Evolutionary conservation across 2,888 invertebrate species (phyloP), one percentile per base, ranked within the genome.

Genomic region (Maniola hyperantus): DNA sequence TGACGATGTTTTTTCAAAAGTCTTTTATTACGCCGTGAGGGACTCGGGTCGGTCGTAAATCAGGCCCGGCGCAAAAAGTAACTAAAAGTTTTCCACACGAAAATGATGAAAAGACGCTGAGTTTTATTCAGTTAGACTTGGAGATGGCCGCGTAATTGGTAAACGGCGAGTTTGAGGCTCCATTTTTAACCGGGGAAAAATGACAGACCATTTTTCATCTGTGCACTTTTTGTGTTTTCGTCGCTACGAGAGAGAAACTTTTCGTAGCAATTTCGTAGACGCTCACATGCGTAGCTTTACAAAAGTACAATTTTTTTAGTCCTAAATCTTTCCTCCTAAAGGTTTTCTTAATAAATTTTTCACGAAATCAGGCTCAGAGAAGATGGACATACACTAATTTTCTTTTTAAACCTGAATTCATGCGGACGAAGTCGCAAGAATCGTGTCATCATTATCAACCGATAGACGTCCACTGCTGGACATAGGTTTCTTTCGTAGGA

Each of bases 51-150:
- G 79, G 77, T 82, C 87, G 86, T 91, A 91, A 91, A 91, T 91
- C 90, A 89, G 84, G 82, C 84, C 83, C 84, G 77, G 77, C 79
- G 81, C 88, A 88, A 88, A 89, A 89, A 90, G 87, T 88, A 88
- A 89, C 86, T 87, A 85, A 87, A 89, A 89, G 80, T 89, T 88
- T 78, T 77, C 83, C 81, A 79, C 82, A 84, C 81, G 61, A 86
- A 84, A 87, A 89, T 90, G 89, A 91, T 90, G 88, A 83, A 90
- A 84, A 79, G 87, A 77, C 80, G 76, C 76, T 68, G 82, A 83
- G 83, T 85, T 89, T 86, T 86, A 88, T 90, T 91, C 89, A 89
- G 88, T 90, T 89, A 89, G 78, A 83, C 80, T 80, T 74, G 73
- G 73, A 85, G 88, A 89, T 89, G 88, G 86, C 81, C 82, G 80